Conservation (phyloP, 2,888 invertebrate species). For the Penaeus monodon region DNA sequence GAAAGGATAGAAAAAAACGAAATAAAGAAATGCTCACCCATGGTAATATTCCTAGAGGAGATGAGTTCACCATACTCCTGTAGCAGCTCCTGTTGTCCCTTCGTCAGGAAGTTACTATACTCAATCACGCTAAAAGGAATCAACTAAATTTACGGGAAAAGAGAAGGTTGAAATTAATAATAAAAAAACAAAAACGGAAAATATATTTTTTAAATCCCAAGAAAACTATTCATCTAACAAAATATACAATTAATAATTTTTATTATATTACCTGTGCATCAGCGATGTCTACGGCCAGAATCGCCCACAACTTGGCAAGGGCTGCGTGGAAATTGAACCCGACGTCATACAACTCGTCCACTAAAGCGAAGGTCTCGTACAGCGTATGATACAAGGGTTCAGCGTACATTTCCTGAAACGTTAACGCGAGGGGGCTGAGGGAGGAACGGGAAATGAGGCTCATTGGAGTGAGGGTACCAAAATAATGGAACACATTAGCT, state of each 20-base stretch:
- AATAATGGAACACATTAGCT: too few species aligned
- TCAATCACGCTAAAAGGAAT: slow-evolving; percentile 69
- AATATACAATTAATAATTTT: too few species aligned
- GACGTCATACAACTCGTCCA: slow-evolving; percentile 68
- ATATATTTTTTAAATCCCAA: too few species aligned
- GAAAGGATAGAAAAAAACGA: too few species aligned
- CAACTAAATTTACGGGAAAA: slow-evolving; percentile 50
- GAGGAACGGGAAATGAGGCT: too few species aligned
- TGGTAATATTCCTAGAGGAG: slow-evolving; percentile 16
- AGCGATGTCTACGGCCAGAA: slow-evolving; percentile 67
- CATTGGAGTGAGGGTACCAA: too few species aligned
- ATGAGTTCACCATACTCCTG: slow-evolving; percentile 18
- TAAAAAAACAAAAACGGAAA: too few species aligned
- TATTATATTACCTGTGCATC: not conserved
- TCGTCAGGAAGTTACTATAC: slow-evolving; percentile 66
- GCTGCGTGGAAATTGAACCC: slow-evolving; percentile 67
- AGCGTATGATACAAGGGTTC: slow-evolving; percentile 67
- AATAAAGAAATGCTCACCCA: slow-evolving; percentile 5
- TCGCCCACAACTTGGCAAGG: slow-evolving; percentile 67
- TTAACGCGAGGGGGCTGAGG: not conserved
- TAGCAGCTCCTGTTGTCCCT: slow-evolving; percentile 29
- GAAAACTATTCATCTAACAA: too few species aligned
- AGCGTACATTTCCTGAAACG: slow-evolving; percentile 15
- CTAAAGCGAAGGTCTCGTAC: slow-evolving; percentile 69
- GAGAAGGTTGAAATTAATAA: too few species aligned